Conservation (phyloP, 2,113 vertebrate genomes). For the Microcebus ravelobensis region DNA sequence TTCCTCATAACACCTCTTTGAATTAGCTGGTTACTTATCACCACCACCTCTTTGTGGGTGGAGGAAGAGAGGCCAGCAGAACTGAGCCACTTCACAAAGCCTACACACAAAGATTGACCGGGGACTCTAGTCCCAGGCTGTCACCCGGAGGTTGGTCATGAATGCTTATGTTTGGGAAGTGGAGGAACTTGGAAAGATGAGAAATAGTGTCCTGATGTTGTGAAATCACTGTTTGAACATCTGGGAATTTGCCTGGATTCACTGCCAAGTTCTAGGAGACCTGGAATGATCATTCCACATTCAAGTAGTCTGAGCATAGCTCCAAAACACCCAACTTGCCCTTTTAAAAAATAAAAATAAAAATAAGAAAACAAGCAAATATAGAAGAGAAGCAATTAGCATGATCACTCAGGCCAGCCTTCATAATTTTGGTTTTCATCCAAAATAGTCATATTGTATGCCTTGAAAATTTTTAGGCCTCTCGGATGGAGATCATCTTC, state of each 20-base stretch:
- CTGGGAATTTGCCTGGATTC: conserved; percentile 76
- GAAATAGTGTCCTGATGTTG: conserved; percentile 60
- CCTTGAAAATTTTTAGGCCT: background rate
- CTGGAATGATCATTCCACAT: conserved; percentile 65
- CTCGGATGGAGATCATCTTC: background rate
- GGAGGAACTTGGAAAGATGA: conserved; percentile 56
- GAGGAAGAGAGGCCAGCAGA: background rate
- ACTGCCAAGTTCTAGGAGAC: conserved; percentile 79
- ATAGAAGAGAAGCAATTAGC: conserved; percentile 43
- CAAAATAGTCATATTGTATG: background rate
- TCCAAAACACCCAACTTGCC: conserved; percentile 54
- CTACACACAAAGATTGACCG: background rate
- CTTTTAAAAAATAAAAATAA: conserved; percentile 63
- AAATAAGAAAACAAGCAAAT: conserved; percentile 58
- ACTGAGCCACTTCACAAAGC: background rate
- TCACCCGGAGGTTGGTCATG: background rate
- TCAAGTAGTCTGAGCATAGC: conserved; percentile 66
- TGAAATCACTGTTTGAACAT: conserved; percentile 72
- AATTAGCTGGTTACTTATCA: background rate
- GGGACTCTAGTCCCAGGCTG: background rate
- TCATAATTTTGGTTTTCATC: conserved; percentile 55
- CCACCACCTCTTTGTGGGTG: background rate
- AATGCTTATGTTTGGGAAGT: background rate
- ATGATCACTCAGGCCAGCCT: conserved; percentile 39
- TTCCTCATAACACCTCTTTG: background rate